Evolutionary conservation across 2,113 vertebrate species (phyloP).

Genomic region (Boulengeromyrus knoepffleri): DNA sequence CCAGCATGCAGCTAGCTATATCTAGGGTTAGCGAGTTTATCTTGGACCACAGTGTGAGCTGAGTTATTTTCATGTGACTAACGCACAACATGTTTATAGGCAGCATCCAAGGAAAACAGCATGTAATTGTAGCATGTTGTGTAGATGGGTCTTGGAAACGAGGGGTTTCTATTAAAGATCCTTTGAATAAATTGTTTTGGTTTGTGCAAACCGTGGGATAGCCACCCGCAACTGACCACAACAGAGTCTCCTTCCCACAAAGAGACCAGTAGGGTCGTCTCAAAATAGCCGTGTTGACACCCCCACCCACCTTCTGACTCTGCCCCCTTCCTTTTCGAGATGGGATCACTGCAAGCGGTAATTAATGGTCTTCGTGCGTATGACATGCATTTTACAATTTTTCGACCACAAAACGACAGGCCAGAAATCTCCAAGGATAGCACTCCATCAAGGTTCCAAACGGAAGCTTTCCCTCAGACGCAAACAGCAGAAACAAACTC

Average conservation of each 20-base stretch:
- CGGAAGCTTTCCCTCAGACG: constrained; percentile 23
- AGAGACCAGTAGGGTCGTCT: not conserved
- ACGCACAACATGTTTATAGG: constrained; percentile 22
- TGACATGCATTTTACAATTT: constrained; percentile 30
- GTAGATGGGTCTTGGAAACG: constrained; percentile 29
- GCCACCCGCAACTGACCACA: constrained; percentile 44
- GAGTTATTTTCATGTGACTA: constrained; percentile 29
- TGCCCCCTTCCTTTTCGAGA: not conserved
- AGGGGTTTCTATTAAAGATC: constrained; percentile 44
- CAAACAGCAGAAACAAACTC: constrained; percentile 23
- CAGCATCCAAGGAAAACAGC: constrained; percentile 36
- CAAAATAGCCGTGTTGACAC: not conserved
- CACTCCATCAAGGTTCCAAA: constrained; percentile 20
- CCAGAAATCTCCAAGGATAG: constrained; percentile 9
- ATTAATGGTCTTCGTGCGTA: constrained; percentile 30
- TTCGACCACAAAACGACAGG: constrained; percentile 21
- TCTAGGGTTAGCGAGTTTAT: not conserved
- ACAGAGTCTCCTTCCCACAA: constrained; percentile 48
- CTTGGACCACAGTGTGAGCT: constrained; percentile 19
- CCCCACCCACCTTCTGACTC: not conserved
- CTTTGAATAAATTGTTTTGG: constrained; percentile 46
- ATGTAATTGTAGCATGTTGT: constrained; percentile 13
- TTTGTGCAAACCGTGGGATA: constrained; percentile 36
- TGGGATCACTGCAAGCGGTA: not conserved
- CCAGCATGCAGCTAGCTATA: not conserved